These are phyloP conservation scores for Centroberyx gerrardi DNA, from an alignment of 2,797 vertebrate genomes.

Conservation along the genomic window DNA sequence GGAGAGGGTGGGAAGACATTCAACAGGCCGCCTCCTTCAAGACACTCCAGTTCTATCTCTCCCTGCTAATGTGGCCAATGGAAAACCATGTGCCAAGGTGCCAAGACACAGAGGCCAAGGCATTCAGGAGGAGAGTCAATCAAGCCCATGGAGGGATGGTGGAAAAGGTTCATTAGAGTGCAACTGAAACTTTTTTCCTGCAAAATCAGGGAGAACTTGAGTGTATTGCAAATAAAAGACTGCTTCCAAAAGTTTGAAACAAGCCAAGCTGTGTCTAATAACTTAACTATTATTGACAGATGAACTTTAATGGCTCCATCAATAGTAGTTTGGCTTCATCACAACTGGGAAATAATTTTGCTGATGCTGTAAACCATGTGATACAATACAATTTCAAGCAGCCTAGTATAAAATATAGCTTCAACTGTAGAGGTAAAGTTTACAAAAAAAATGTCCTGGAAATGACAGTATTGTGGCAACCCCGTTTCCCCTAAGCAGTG, in stretches of 20 bases:
- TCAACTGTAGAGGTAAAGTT: conserved; percentile 15
- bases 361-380: background rate
- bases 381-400: too few relatives aligned
- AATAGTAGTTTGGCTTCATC: background rate
- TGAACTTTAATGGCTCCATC: background rate
- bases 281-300: too few relatives aligned
- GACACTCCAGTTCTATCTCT: conserved; percentile 80
- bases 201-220: background rate
- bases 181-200: conserved; percentile 51
- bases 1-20: conserved; percentile 81
- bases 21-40: conserved; percentile 82
- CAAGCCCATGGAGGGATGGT: conserved; percentile 55
- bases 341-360: background rate
- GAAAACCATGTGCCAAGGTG: conserved; percentile 65
- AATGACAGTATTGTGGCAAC: conserved; percentile 42
- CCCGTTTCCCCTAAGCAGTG: conserved; percentile 41
- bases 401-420: too few relatives aligned
- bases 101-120: conserved; percentile 68
- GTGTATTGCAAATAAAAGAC: too few relatives aligned
- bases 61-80: conserved; percentile 68
- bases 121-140: conserved; percentile 66
- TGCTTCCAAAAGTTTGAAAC: background rate
- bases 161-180: conserved; percentile 45
- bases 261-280: background rate
- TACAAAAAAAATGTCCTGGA: conserved; percentile 11